These are phyloP conservation scores for Bradypodion ventrale DNA, from an alignment of 2,797 vertebrate species.

Conservation along the genomic window DNA sequence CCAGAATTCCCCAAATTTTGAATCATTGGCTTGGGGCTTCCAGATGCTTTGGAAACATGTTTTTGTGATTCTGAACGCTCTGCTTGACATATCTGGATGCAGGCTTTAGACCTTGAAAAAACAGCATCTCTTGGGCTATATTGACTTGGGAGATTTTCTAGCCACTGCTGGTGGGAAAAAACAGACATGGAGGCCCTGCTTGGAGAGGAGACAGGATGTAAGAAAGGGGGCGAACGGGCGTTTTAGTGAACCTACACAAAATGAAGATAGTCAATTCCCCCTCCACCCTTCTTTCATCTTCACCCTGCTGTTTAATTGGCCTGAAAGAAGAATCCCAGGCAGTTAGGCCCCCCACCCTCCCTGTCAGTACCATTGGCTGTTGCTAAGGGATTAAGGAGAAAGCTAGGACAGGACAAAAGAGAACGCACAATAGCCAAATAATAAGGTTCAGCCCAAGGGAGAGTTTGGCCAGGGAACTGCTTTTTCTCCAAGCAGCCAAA, in stretches of 20 bases:
- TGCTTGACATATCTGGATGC: neutral
- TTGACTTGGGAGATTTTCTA: neutral
- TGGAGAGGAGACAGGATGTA: neutral
- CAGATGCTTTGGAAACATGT: no score
- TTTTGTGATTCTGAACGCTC: neutral
- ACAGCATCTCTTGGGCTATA: neutral
- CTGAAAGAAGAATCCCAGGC: conserved; percentile 63
- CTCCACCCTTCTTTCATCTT: neutral
- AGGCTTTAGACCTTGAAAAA: neutral
- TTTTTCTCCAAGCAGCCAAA: conserved; percentile 7
- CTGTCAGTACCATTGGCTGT: conserved; percentile 59
- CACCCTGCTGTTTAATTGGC: conserved; percentile 40
- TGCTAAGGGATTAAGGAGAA: conserved; percentile 65
- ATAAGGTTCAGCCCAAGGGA: neutral
- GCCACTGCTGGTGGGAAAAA: no score
- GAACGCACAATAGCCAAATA: conserved; percentile 48
- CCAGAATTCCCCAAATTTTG: no score
- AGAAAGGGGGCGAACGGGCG: neutral
- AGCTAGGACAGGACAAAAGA: conserved; percentile 56
- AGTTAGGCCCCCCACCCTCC: conserved; percentile 54
- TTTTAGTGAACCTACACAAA: neutral
- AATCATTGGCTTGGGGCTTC: no score
- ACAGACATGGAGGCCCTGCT: neutral
- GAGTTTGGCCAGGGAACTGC: neutral
- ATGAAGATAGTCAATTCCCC: no score